Base-by-base conservation (phyloP, 1,140 invertebrate genomes). In the Belonocnema kinseyi region DNA sequence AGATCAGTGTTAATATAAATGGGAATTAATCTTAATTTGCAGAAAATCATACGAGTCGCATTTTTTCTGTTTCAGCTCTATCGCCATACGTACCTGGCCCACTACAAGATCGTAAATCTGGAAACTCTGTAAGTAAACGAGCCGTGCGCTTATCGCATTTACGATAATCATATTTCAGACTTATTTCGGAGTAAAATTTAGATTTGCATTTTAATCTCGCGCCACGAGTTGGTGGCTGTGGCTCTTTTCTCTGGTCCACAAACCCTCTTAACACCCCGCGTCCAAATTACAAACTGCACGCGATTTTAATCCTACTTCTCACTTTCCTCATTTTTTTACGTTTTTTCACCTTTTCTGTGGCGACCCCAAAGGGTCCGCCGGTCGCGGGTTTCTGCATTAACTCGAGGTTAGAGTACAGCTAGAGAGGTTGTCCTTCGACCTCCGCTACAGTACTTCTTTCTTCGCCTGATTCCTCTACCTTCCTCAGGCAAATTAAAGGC, bases 41-140 rank as follows among this genome's bases (percentile, higher is more conserved):
- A 72, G 50, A 19, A 72, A 72, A 19, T 50, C 71, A 72, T 17
- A 50, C 1, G 3, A 73, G 75, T 7, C 51, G 75, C 74, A 82
- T 84, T 78, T 82, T 85, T 88, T 87, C 53, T 90, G 85, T 92
- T 93, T 51, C 89, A 94, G 93, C 85, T 93, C 76, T 94, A 92
- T 82, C 90, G 93, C 74, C 92, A 94, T 83, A 93, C 93, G 50
- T 93, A 91, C 82, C 86, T 92, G 81, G 93, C 93, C 77, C 89
- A 91, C 76, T 93, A 94, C 87, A 92, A 88, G 76, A 92, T 94
- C 80, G 90, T 93, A 76, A 92, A 93, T 80, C 80, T 93, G 77
- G 83, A 88, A 80, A 93, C 91, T 70, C 82, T 87, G 92, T 93
- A 88, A 92, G 91, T 92, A 91, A 88, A 89, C 83, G 83, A 83